Conservation (phyloP, 2,888 invertebrate genomes). For the Dryocosmus kuriphilus region DNA sequence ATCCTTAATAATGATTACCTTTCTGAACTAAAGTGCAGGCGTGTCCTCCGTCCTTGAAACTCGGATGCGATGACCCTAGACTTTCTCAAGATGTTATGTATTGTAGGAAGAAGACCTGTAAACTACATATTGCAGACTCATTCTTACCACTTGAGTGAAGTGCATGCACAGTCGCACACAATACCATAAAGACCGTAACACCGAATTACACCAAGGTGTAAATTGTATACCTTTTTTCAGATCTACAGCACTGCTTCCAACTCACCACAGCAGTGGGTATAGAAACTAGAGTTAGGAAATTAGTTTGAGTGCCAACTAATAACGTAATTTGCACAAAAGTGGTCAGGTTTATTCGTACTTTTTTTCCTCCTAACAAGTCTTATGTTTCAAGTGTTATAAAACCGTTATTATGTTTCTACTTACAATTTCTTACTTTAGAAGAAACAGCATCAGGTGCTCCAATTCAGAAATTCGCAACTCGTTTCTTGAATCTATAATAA, state of each 20-base stretch:
- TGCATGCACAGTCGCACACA: background rate
- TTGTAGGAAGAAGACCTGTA: slow-evolving; percentile 16
- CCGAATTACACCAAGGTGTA: background rate
- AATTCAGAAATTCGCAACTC: background rate
- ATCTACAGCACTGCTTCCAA: background rate
- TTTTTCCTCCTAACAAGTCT: background rate
- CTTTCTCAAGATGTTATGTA: slow-evolving; percentile 31
- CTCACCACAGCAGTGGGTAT: background rate
- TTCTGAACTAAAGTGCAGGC: background rate
- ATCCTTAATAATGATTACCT: background rate
- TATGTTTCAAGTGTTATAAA: background rate
- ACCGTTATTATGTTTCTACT: background rate
- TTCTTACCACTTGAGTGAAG: background rate
- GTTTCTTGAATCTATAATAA: background rate
- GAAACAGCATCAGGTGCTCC: background rate
- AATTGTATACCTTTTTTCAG: background rate
- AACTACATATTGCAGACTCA: slow-evolving; percentile 11
- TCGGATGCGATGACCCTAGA: slow-evolving; percentile 35
- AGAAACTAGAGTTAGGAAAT: background rate
- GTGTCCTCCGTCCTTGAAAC: slow-evolving; percentile 34
- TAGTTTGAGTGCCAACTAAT: background rate
- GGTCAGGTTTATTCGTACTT: background rate
- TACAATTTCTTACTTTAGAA: background rate
- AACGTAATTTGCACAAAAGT: background rate
- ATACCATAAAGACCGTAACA: background rate